Conservation (phyloP, 2,888 invertebrate genomes). For the Harmothoe impar region DNA sequence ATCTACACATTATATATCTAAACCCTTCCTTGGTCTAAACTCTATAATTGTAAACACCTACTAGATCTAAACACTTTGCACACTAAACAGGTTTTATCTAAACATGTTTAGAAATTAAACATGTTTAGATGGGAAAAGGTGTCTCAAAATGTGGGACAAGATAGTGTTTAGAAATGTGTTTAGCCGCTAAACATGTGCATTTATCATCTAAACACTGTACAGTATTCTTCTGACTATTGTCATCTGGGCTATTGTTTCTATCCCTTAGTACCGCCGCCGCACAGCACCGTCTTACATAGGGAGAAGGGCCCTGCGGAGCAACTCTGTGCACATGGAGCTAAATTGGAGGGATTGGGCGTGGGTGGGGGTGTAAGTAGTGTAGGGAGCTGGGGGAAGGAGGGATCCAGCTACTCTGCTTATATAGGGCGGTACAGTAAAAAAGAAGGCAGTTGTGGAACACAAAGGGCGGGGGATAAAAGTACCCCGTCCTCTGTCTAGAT, state of each 20-base stretch:
- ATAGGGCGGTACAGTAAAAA: background rate
- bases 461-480: conserved; percentile 5
- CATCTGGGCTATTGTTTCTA: background rate
- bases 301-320: background rate
- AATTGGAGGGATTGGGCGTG: background rate
- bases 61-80: too few relatives aligned
- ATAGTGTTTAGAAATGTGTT: too few relatives aligned
- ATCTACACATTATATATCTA: too few relatives aligned
- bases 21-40: too few relatives aligned
- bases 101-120: too few relatives aligned
- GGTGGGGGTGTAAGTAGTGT: background rate
- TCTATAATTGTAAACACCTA: too few relatives aligned
- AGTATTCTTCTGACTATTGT: background rate
- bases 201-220: too few relatives aligned
- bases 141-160: too few relatives aligned
- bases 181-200: too few relatives aligned
- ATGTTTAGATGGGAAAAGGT: too few relatives aligned
- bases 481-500: conserved; percentile 35
- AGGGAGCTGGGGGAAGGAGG: background rate
- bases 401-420: background rate
- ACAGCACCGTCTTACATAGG: background rate
- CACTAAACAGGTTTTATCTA: too few relatives aligned
- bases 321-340: background rate
- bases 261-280: background rate
- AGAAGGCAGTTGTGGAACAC: background rate